Conservation (phyloP, 2,113 vertebrate species). For the Lycaon pictus region DNA sequence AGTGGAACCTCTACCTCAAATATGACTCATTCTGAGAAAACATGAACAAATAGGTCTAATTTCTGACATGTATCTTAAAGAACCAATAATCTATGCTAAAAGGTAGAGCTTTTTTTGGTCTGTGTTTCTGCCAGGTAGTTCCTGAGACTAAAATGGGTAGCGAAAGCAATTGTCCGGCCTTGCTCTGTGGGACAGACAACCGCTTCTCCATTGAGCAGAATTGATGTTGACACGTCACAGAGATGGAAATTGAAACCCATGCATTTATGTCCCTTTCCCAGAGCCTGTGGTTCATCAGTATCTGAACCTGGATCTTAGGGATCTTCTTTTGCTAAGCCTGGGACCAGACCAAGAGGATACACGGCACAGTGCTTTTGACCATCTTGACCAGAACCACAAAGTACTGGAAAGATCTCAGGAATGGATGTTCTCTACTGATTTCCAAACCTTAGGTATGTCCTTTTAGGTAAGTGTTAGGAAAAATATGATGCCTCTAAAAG, state of each 20-base stretch:
- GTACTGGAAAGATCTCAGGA: slow-evolving; percentile 76
- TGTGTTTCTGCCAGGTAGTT: not conserved
- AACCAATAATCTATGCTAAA: not conserved
- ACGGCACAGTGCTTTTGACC: slow-evolving; percentile 34
- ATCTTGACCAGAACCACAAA: slow-evolving; percentile 79
- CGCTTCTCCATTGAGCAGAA: not conserved
- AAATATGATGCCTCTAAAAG: slow-evolving; percentile 56
- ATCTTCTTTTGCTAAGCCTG: slow-evolving; percentile 53
- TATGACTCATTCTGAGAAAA: slow-evolving; percentile 5
- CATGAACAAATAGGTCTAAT: not conserved
- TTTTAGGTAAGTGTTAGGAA: slow-evolving; percentile 81
- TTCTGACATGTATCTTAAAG: not conserved
- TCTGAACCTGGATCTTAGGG: slow-evolving; percentile 27
- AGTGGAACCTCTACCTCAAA: not conserved
- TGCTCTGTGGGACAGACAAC: too few species aligned
- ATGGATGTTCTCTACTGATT: slow-evolving; percentile 74
- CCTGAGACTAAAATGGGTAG: not conserved
- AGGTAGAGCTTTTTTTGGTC: not conserved
- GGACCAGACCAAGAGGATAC: slow-evolving; percentile 41
- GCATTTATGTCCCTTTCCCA: not conserved
- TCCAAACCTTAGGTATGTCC: slow-evolving; percentile 83
- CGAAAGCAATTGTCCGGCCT: not conserved
- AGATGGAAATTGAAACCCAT: slow-evolving; percentile 34
- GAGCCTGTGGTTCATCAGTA: slow-evolving; percentile 53
- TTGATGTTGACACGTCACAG: not conserved